Evolutionary conservation across 92 coral and sea anemone genomes (phyloP).

Genomic region (Siderastrea radians): DNA sequence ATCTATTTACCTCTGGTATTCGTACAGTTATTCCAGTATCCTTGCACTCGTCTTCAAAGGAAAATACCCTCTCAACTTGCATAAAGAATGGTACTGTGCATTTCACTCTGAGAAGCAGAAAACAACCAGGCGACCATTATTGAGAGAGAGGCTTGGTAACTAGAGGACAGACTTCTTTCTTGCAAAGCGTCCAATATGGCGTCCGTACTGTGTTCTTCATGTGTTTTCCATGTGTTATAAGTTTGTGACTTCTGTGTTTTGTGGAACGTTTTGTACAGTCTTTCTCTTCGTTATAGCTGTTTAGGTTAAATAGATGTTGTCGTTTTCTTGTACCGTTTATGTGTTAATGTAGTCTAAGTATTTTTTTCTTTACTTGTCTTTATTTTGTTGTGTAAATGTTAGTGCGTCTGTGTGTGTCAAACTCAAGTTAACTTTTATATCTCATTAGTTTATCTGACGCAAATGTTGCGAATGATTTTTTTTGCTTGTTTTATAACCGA

Average conservation of each 20-base stretch:
- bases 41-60: constrained; percentile 45
- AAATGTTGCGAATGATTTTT: constrained; percentile 47
- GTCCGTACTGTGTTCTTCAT: constrained; percentile 3
- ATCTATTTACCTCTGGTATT: constrained; percentile 70
- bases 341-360: not conserved
- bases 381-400: not conserved
- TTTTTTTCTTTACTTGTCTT: not conserved
- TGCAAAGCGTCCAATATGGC: constrained; percentile 59
- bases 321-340: not conserved
- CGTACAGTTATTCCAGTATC: constrained; percentile 48
- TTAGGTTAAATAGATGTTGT: not conserved
- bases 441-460: constrained; percentile 77
- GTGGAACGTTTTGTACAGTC: not conserved
- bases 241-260: not conserved
- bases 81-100: not conserved
- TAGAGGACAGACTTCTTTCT: not conserved
- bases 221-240: too few relatives aligned
- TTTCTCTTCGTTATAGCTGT: not conserved
- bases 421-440: not conserved
- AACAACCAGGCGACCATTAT: constrained; percentile 49
- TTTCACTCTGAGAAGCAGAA: not conserved
- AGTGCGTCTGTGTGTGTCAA: not conserved
- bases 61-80: constrained; percentile 65
- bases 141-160: not conserved
- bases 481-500: not conserved